Evolutionary conservation across 2,888 invertebrate genomes (phyloP), one percentile per base, ranked within the genome.

Genomic region (Heliconius aoede): DNA sequence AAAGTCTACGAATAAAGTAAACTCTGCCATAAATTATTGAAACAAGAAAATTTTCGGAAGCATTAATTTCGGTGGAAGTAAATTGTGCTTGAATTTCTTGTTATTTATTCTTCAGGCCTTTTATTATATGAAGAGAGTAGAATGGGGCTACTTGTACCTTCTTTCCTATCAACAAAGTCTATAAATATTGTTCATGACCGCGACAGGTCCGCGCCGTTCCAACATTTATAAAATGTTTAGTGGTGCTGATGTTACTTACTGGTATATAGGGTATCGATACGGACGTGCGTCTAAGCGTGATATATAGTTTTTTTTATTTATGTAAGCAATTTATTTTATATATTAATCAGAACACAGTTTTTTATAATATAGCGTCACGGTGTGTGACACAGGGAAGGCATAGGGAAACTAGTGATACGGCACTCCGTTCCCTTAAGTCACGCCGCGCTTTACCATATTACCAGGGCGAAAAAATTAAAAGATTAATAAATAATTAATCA

Each of bases 51-150:
- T 67, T 67, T 28, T 21, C 26, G 13, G 9, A 21, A 67, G n/a
- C 55, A 75, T 64, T 71, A 62, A 62, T 71, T 71, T 69, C 24
- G 55, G 51, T 51, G 36, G 62, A 61, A 62, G 13, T 71, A 64
- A 75, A 75, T 69, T 71, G n/a, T 75, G n/a, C 30, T 40, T 75
- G 32, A n/a, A 75, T 76, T 68, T 67, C 32, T 30, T 55, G 40
- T 55, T 62, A 77, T 77, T 64, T 60, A 74, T 77, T 69, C 36
- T 58, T 62, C 65, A 30, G 58, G 40, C 69, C 71, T 46, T 74
- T 77, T 77, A 64, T 77, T 65, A 74, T 40, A 76, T 65, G 55
- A 64, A 32, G 28, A 15, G 51, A 36, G 73, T 69, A 65, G 71
- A 55, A 62, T 67, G 68, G 55, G 51, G n/a, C 36, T 74, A 36